Conservation (phyloP, 1,140 invertebrate species). For the Psilanteris sp. region DNA sequence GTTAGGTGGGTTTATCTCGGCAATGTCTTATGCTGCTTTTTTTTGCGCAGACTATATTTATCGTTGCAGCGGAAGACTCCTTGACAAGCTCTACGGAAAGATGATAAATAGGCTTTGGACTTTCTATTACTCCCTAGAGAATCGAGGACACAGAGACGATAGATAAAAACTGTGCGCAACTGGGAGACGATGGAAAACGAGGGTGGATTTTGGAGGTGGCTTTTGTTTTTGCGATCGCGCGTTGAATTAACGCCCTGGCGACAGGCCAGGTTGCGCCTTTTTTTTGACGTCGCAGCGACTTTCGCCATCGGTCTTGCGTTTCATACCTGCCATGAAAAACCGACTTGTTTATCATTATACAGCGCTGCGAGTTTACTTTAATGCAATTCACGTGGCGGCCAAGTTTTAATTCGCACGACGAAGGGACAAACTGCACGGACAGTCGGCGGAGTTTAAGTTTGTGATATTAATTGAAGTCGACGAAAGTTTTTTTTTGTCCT, state of each 20-base stretch:
- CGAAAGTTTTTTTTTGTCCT: too few species aligned
- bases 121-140: constrained; percentile 38
- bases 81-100: constrained; percentile 41
- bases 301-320: constrained; percentile 36
- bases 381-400: constrained; percentile 14
- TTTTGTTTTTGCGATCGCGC: constrained; percentile 53
- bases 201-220: constrained; percentile 17
- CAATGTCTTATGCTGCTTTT: constrained; percentile 21
- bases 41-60: constrained; percentile 42
- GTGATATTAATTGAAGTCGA: constrained; percentile 10
- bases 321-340: constrained; percentile 38
- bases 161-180: constrained; percentile 27
- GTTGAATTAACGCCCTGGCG: constrained; percentile 49
- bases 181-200: constrained; percentile 7
- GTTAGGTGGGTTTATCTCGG: constrained; percentile 16
- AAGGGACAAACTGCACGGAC: constrained; percentile 3
- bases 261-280: constrained; percentile 24
- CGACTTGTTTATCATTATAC: constrained; percentile 44
- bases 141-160: constrained; percentile 15
- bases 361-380: constrained; percentile 17
- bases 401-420: constrained; percentile 28
- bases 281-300: constrained; percentile 23
- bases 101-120: constrained; percentile 51
- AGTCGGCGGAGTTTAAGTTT: constrained; percentile 5
- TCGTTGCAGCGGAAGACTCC: constrained; percentile 27